phyloP scores from a whole-genome alignment of 2,113 vertebrate genomes.

The Hyla sarda region DNA sequence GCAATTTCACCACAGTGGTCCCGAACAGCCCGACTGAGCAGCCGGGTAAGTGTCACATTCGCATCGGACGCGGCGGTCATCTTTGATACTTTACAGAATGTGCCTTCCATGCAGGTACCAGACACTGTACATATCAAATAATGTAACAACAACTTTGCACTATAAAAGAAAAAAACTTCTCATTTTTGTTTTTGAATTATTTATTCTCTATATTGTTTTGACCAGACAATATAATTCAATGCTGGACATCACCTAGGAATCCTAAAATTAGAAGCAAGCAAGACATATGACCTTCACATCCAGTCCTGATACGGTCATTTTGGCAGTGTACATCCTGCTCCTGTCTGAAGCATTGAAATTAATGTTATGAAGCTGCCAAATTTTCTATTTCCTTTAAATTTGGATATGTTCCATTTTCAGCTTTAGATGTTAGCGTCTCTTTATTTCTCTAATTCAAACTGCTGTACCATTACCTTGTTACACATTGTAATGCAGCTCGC shows the following conservation, averaged over 20 bases:
- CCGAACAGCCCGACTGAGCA: no score
- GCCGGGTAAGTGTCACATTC: no score
- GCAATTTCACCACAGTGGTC: no score
- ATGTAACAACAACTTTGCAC: not conserved
- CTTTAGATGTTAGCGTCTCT: not conserved
- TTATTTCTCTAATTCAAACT: slow-evolving; percentile 7
- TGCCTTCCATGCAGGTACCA: not conserved
- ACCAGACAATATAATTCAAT: not conserved
- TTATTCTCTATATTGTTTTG: no score
- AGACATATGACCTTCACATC: not conserved
- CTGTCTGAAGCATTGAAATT: not conserved
- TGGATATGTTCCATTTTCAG: slow-evolving; percentile 12
- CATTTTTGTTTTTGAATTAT: no score
- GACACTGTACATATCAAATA: no score
- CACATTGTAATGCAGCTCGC: slow-evolving; percentile 20
- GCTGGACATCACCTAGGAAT: not conserved
- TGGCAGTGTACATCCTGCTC: not conserved
- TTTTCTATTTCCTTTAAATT: slow-evolving; percentile 6
- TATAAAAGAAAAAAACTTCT: not conserved
- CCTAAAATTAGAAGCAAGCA: not conserved
- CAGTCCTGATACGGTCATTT: not conserved
- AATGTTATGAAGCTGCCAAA: not conserved
- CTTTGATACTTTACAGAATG: not conserved
- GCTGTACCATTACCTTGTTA: slow-evolving; percentile 29
- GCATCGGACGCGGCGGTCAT: no score